Conservation (phyloP, 2,797 vertebrate genomes). For the Emys orbicularis region DNA sequence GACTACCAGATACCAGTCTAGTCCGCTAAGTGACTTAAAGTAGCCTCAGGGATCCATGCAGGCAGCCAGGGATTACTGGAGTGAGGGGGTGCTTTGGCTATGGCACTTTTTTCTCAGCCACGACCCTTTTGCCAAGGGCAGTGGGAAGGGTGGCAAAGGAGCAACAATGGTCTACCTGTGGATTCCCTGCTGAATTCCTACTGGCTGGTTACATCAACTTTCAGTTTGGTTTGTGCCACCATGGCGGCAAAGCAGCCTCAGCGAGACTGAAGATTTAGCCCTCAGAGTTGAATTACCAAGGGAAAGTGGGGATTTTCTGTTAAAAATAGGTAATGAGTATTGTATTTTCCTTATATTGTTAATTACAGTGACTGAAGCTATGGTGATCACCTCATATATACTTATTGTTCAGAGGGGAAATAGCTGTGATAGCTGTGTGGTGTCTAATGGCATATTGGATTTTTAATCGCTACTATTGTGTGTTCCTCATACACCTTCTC, state of each 20-base stretch:
- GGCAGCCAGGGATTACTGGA: not conserved
- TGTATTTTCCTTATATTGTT: not conserved
- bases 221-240: not conserved
- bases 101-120: not conserved
- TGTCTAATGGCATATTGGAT: not conserved
- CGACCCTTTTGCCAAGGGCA: not conserved
- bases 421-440: not conserved
- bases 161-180: not conserved
- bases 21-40: constrained; percentile 24
- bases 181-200: not conserved
- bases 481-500: not conserved
- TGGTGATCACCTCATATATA: not conserved
- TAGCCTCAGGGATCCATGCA: not conserved
- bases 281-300: not conserved
- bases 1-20: not conserved
- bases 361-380: not conserved
- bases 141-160: not conserved
- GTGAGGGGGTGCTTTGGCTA: not conserved
- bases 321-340: not conserved
- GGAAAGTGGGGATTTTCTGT: not conserved
- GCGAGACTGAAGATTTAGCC: not conserved
- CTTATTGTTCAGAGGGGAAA: not conserved
- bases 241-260: not conserved
- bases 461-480: not conserved
- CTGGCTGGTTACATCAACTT: not conserved